Conservation (phyloP, 2,797 vertebrate genomes). For the Melanotaenia pygmaea region DNA sequence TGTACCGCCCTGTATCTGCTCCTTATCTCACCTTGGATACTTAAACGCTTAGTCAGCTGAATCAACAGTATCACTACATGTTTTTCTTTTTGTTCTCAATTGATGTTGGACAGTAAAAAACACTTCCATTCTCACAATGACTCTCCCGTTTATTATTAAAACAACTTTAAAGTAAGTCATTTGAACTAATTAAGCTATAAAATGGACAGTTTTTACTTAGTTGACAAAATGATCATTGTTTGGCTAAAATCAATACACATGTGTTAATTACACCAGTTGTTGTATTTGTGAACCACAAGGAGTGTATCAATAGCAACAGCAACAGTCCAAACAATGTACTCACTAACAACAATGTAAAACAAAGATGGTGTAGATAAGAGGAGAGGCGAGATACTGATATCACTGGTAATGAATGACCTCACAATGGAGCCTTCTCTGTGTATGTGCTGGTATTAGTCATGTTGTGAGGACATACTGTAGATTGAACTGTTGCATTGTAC, state of each 20-base stretch:
- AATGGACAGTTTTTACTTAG: background rate
- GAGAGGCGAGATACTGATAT: constrained; percentile 2
- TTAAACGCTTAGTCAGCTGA: constrained; percentile 30
- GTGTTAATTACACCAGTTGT: background rate
- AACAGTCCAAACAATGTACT: background rate
- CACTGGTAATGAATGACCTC: constrained; percentile 10
- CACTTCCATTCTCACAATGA: background rate
- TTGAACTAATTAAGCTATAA: too few species aligned
- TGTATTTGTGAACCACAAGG: background rate
- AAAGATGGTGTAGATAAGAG: background rate
- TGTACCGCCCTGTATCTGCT: constrained; percentile 4
- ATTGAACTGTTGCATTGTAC: background rate
- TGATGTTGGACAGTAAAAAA: background rate
- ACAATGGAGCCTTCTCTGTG: constrained; percentile 6
- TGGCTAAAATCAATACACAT: background rate
- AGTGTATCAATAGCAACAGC: background rate
- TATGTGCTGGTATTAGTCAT: background rate
- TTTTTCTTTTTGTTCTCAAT: constrained; percentile 7
- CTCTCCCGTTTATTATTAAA: background rate
- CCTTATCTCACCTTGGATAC: constrained; percentile 19
- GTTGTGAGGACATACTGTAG: background rate
- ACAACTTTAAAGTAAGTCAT: too few species aligned
- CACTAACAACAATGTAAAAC: background rate
- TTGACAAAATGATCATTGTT: background rate
- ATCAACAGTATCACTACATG: background rate